phyloP scores from a whole-genome alignment of 2,113 vertebrate species.

The Clarias gariepinus region DNA sequence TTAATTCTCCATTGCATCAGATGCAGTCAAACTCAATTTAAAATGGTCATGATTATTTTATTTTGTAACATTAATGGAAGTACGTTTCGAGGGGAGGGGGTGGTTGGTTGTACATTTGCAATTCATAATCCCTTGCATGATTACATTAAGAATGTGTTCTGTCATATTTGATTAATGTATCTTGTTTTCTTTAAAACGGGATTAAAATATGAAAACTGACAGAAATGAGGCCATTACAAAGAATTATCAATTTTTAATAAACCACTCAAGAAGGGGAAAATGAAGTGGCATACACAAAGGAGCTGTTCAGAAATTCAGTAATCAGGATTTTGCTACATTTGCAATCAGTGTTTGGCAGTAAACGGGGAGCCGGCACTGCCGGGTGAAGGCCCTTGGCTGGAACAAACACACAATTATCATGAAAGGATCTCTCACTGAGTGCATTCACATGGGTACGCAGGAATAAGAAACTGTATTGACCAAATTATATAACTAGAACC shows the following conservation, averaged over 20 bases:
- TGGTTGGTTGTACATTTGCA: slow-evolving; percentile 82
- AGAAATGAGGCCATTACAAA: slow-evolving; percentile 92
- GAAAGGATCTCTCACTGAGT: slow-evolving; percentile 62
- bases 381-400: slow-evolving; percentile 59
- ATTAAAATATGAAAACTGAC: slow-evolving; percentile 91
- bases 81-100: slow-evolving; percentile 73
- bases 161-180: slow-evolving; percentile 97
- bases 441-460: slow-evolving; percentile 62
- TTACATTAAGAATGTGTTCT: slow-evolving; percentile 96
- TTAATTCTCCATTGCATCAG: slow-evolving; percentile 70
- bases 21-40: slow-evolving; percentile 76
- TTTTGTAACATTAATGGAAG: slow-evolving; percentile 88
- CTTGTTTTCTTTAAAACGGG: slow-evolving; percentile 91
- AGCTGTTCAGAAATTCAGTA: slow-evolving; percentile 70
- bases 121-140: slow-evolving; percentile 93
- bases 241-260: slow-evolving; percentile 90
- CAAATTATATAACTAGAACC: slow-evolving; percentile 29
- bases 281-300: slow-evolving; percentile 61
- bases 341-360: slow-evolving; percentile 66
- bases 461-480: slow-evolving; percentile 58
- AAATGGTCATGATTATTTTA: slow-evolving; percentile 95
- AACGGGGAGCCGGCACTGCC: slow-evolving; percentile 55
- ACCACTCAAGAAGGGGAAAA: slow-evolving; percentile 69
- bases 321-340: slow-evolving; percentile 74
- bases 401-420: slow-evolving; percentile 69